A percentile compares a stretch with the other conserved stretches of the same genome.
phyloP scores from a whole-genome alignment of 1,140 invertebrate genomes.

The Drosophila arawakana region DNA sequence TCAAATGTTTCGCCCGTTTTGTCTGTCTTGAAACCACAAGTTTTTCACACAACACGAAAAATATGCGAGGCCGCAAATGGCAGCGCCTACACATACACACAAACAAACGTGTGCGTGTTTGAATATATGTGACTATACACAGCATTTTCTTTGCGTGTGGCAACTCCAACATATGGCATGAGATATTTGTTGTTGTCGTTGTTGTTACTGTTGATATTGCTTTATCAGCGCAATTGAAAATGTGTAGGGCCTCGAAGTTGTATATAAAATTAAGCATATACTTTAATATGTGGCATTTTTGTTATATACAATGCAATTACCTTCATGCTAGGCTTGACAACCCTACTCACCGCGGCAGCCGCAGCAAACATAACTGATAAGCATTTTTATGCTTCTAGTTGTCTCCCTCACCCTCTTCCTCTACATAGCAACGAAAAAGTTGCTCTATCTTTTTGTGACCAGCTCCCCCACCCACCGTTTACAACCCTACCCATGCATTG shows the following conservation, averaged over 20 bases:
- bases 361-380: conserved; percentile 66
- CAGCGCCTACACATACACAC: conserved; percentile 52
- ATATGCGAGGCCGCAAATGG: conserved; percentile 68
- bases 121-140: conserved; percentile 1
- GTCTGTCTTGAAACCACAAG: conserved; percentile 57
- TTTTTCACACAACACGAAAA: conserved; percentile 73
- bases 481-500: conserved; percentile 56
- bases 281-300: neutral
- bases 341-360: conserved; percentile 40
- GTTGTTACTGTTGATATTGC: conserved; percentile 32
- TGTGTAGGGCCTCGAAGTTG: conserved; percentile 35
- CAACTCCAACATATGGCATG: conserved; percentile 75
- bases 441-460: neutral
- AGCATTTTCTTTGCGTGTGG: conserved; percentile 73
- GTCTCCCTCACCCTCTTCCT: neutral
- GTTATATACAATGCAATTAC: conserved; percentile 19
- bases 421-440: neutral
- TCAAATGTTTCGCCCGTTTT: conserved; percentile 20
- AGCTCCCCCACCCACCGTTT: conserved; percentile 1
- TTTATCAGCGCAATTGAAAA: conserved; percentile 53
- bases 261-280: conserved; percentile 18
- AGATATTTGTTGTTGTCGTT: conserved; percentile 33
- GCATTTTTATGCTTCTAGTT: conserved; percentile 30
- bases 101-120: conserved; percentile 6
- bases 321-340: conserved; percentile 47